phyloP scores from a whole-genome alignment of 2,797 vertebrate genomes.

The Ptychobarbus kaznakovi region DNA sequence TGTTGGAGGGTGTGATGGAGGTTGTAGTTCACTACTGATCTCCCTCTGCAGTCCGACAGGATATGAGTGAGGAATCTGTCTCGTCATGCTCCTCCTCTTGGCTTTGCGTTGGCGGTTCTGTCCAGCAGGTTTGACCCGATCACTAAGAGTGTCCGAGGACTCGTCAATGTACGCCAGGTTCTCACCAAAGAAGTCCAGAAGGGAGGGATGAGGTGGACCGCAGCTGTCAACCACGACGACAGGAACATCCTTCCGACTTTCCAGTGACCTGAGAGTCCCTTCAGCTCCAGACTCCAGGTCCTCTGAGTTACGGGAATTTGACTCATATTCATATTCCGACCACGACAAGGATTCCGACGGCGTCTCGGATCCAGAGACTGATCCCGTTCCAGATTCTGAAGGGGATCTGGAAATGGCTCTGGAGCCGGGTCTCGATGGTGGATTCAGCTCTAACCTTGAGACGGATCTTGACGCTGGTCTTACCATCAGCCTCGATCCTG shows the following conservation, averaged over 20 bases:
- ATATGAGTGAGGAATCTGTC: conserved; percentile 63
- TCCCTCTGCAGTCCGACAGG: conserved; percentile 59
- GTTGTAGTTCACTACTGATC: conserved; percentile 69
- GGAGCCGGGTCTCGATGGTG: conserved; percentile 71
- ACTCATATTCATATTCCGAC: conserved; percentile 76
- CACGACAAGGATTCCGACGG: conserved; percentile 61
- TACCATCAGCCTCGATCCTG: conserved; percentile 48
- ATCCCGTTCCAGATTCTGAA: conserved; percentile 58
- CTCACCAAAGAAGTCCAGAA: conserved; percentile 87
- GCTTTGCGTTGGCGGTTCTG: conserved; percentile 70
- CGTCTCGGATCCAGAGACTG: conserved; percentile 70
- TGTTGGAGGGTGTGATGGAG: conserved; percentile 76
- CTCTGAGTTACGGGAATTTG: conserved; percentile 62
- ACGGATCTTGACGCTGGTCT: conserved; percentile 42
- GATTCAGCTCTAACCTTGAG: conserved; percentile 50
- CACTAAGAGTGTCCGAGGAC: conserved; percentile 88
- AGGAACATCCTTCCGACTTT: conserved; percentile 42
- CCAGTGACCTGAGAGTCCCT: conserved; percentile 37
- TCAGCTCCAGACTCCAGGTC: conserved; percentile 36
- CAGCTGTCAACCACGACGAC: conserved; percentile 68
- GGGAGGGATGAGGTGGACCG: conserved; percentile 47
- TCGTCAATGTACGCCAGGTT: conserved; percentile 92
- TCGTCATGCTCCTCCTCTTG: conserved; percentile 75
- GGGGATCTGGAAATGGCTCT: conserved; percentile 61
- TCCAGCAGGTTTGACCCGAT: conserved; percentile 66